phyloP scores from a whole-genome alignment of 2,113 vertebrate species.

The Falcunculus frontatus region DNA sequence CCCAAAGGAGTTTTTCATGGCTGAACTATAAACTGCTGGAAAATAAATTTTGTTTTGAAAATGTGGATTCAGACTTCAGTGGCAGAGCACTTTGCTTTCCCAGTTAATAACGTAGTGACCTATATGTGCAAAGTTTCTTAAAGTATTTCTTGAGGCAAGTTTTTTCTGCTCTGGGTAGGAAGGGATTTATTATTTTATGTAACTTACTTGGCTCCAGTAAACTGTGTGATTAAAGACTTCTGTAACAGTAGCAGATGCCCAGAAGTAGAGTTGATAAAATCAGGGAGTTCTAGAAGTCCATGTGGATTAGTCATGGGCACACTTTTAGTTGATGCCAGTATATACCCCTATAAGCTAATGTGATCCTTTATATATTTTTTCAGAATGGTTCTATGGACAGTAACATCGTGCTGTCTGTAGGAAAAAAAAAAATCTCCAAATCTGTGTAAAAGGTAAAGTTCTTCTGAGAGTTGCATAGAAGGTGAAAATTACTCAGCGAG shows the following conservation, averaged over 20 bases:
- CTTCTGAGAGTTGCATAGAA: not conserved
- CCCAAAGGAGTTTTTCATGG: slow-evolving; percentile 1
- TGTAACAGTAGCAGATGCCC: not conserved
- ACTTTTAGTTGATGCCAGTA: not conserved
- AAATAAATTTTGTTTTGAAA: slow-evolving; percentile 25
- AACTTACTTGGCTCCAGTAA: not conserved
- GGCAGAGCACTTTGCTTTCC: not conserved
- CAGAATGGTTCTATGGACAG: not conserved
- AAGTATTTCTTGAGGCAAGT: slow-evolving; percentile 3
- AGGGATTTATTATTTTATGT: slow-evolving; percentile 19
- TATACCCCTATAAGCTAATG: not conserved
- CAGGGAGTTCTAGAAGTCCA: not conserved
- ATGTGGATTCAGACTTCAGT: slow-evolving; percentile 12
- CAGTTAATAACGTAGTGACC: not conserved
- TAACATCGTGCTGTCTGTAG: not conserved
- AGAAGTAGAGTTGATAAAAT: not conserved
- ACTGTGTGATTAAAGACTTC: not conserved
- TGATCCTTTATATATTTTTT: not conserved
- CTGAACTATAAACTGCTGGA: slow-evolving; percentile 4
- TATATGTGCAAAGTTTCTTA: slow-evolving; percentile 2
- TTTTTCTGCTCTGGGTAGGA: not conserved
- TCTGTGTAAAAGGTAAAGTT: not conserved
- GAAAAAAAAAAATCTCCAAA: not conserved
- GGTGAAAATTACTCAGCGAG: not conserved
- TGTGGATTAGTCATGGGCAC: not conserved